phyloP scores from a whole-genome alignment of 2,888 invertebrate species.

The Tachina lurida region DNA sequence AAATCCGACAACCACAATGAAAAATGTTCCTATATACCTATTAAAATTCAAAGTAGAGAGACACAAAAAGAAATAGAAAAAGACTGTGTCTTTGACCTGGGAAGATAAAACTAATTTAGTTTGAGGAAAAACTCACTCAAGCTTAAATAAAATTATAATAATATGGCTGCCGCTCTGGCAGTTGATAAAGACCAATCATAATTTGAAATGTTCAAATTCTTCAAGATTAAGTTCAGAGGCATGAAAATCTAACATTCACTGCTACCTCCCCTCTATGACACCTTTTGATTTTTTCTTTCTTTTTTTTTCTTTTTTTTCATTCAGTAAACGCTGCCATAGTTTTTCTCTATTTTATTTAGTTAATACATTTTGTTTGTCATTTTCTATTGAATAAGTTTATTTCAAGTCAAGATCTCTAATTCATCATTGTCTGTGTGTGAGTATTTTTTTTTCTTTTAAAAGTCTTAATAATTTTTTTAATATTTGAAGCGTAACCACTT shows the following conservation, averaged over 20 bases:
- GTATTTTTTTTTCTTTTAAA: conserved; percentile 15
- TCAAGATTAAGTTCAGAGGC: conserved; percentile 33
- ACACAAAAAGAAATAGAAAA: conserved; percentile 7
- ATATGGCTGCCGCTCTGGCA: conserved; percentile 15
- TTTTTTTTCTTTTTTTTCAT: no score
- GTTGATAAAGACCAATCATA: conserved; percentile 67
- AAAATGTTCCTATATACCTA: conserved; percentile 12
- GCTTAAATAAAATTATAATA: conserved; percentile 54
- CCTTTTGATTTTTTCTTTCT: conserved; percentile 34
- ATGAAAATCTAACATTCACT: conserved; percentile 13
- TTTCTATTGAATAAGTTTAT: conserved; percentile 35
- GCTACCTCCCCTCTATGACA: conserved; percentile 58
- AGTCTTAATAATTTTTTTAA: conserved; percentile 64
- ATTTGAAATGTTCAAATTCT: conserved; percentile 55
- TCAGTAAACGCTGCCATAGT: conserved; percentile 50
- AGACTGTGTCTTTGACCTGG: conserved; percentile 67
- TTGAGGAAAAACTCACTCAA: conserved; percentile 62
- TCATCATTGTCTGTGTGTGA: conserved; percentile 45
- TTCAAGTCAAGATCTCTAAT: conserved; percentile 63
- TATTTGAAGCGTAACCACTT: conserved; percentile 71
- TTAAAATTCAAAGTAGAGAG: conserved; percentile 51
- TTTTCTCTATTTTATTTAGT: conserved; percentile 33
- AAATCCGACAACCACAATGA: conserved; percentile 32
- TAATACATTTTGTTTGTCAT: conserved; percentile 27
- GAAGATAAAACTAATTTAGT: conserved; percentile 22